These are phyloP conservation scores for Rhynchonycteris naso DNA, from an alignment of 2,797 vertebrate genomes.

Conservation along the genomic window DNA sequence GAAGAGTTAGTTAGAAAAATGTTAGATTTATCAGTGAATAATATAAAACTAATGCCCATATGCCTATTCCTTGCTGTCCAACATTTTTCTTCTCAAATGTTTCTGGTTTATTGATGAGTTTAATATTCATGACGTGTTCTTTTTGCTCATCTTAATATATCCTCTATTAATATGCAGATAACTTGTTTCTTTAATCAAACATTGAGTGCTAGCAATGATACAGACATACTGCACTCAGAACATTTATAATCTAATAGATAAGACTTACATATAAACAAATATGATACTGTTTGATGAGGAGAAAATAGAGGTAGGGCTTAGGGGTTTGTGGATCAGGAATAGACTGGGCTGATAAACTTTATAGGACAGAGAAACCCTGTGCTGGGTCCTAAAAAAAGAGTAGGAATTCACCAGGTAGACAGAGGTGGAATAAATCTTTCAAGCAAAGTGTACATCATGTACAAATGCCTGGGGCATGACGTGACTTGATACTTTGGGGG, in stretches of 20 bases:
- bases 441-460: background rate
- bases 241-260: background rate
- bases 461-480: background rate
- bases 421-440: background rate
- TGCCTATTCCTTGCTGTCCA: background rate
- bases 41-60: background rate
- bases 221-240: background rate
- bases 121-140: background rate
- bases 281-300: background rate
- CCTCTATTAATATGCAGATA: background rate
- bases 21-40: background rate
- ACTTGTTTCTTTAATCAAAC: background rate
- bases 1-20: background rate
- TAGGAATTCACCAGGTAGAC: background rate
- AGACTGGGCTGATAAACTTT: background rate
- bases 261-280: background rate
- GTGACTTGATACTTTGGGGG: background rate
- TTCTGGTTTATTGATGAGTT: background rate
- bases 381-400: background rate
- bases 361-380: background rate
- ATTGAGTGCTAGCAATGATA: background rate
- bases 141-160: background rate
- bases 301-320: background rate
- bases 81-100: background rate
- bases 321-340: background rate